Base-by-base conservation (phyloP, 1,140 invertebrate genomes). In the Sycobia sp. region DNA sequence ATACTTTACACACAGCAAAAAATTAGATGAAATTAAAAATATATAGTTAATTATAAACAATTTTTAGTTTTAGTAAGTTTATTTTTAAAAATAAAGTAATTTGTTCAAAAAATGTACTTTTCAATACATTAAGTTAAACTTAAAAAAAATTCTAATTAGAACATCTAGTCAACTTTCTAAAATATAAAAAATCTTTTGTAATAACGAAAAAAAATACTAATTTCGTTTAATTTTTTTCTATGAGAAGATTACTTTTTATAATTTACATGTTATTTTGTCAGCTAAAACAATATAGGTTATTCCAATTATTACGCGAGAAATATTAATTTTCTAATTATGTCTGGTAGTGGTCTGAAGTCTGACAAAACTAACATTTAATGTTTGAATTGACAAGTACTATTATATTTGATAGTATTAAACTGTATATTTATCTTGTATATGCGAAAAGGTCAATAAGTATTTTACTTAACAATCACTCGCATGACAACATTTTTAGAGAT, bases 221-320 rank as follows among this genome's bases (percentile, higher is more conserved):
- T 51, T 60, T 38, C 22, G 20, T 43, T 10, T 23, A 43, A 43
- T 44, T 59, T 4, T 59, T 59, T 59, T 59, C 44, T 9, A 16
- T 50, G 23, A 23, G 34, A 14, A 58, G n/a, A 13, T 38, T 23
- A 39, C 16, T 7, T 18, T 50, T 18, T 27, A n/a, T n/a, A n/a
- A n/a, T n/a, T n/a, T n/a, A n/a, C n/a, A n/a, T n/a, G n/a, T n/a
- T n/a, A n/a, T n/a, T n/a, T n/a, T n/a, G n/a, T n/a, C n/a, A n/a
- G n/a, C n/a, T n/a, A n/a, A n/a, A n/a, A n/a, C n/a, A n/a, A n/a
- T n/a, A n/a, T n/a, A n/a, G n/a, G n/a, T n/a, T n/a, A n/a, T n/a
- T n/a, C n/a, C n/a, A 20, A 8, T 58, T 32, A n/a, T 38, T 27
- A 13, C 16, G 8, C 3, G 16, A 57, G 3, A 57, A 57, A 47